Conservation (phyloP, 2,113 vertebrate species). For the Amphiprion percula region DNA sequence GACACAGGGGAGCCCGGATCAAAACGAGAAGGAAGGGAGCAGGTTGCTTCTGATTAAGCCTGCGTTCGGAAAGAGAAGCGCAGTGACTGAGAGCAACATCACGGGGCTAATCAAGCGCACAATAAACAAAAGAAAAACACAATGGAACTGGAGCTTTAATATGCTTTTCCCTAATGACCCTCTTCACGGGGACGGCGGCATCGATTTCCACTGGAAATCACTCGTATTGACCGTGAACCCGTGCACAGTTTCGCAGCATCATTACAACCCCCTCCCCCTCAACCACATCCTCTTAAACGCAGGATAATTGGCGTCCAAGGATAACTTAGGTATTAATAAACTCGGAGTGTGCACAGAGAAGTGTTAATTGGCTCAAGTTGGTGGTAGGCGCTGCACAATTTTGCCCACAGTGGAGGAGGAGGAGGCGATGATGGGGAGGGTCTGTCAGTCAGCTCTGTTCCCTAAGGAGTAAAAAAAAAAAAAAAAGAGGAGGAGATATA, state of each 20-base stretch:
- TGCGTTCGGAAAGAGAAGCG: slow-evolving; percentile 22
- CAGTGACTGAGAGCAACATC: slow-evolving; percentile 37
- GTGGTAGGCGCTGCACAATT: slow-evolving; percentile 49
- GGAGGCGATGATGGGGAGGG: slow-evolving; percentile 10
- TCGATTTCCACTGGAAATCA: slow-evolving; percentile 70
- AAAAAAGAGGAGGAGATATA: slow-evolving; percentile 34
- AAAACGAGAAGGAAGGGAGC: slow-evolving; percentile 7
- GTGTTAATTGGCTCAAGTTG: slow-evolving; percentile 72
- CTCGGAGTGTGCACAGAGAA: slow-evolving; percentile 40
- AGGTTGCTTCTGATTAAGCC: slow-evolving; percentile 63
- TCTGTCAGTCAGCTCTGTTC: slow-evolving; percentile 66
- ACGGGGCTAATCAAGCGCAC: slow-evolving; percentile 63
- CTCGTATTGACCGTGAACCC: slow-evolving; percentile 41
- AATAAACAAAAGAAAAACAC: slow-evolving; percentile 46
- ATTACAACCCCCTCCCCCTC: slow-evolving; percentile 26
- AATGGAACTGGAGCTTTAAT: slow-evolving; percentile 45
- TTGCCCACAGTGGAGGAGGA: slow-evolving; percentile 35
- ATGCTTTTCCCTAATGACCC: slow-evolving; percentile 51
- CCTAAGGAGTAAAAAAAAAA: slow-evolving; percentile 50
- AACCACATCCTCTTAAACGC: slow-evolving; percentile 1
- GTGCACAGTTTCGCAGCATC: slow-evolving; percentile 26
- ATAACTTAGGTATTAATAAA: slow-evolving; percentile 67
- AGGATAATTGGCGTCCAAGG: slow-evolving; percentile 61
- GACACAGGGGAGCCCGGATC: slow-evolving; percentile 29
- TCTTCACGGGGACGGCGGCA: slow-evolving; percentile 35